A percentile compares a stretch with the other conserved stretches of the same genome.
Evolutionary conservation across 2,113 vertebrate genomes (phyloP).

Genomic region (Apteryx mantelli): DNA sequence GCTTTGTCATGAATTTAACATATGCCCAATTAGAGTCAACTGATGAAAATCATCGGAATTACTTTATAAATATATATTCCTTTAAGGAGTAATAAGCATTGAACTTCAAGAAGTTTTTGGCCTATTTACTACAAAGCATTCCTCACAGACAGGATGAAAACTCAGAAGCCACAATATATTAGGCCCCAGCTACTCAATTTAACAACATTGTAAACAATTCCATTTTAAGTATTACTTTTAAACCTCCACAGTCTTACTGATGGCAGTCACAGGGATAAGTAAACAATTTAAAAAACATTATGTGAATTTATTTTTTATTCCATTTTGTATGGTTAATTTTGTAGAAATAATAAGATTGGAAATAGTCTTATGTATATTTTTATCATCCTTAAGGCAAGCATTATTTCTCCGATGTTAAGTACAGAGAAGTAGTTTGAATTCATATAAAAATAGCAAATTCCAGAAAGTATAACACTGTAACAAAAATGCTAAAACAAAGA

Average conservation of each 20-base stretch:
- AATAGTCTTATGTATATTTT: constrained; percentile 7
- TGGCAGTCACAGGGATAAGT: constrained; percentile 34
- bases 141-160: not conserved
- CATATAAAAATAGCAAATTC: constrained; percentile 63
- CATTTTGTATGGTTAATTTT: constrained; percentile 12
- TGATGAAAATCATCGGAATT: not conserved
- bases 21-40: not conserved
- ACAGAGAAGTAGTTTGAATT: constrained; percentile 28
- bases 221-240: not conserved
- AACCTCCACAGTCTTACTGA: constrained; percentile 39
- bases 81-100: not conserved
- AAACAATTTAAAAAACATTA: constrained; percentile 39
- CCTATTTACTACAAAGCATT: not conserved
- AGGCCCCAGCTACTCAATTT: not conserved
- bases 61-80: not conserved
- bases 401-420: constrained; percentile 28
- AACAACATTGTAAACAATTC: not conserved
- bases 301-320: constrained; percentile 65
- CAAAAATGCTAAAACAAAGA: constrained; percentile 56
- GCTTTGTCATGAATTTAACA: not conserved
- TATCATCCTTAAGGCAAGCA: constrained; percentile 40
- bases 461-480: constrained; percentile 50
- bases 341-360: constrained; percentile 47
- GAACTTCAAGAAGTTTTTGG: not conserved
- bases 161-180: constrained; percentile 3